Evolutionary conservation across 2,797 vertebrate species (phyloP).

Genomic region (Sardinella longiceps): DNA sequence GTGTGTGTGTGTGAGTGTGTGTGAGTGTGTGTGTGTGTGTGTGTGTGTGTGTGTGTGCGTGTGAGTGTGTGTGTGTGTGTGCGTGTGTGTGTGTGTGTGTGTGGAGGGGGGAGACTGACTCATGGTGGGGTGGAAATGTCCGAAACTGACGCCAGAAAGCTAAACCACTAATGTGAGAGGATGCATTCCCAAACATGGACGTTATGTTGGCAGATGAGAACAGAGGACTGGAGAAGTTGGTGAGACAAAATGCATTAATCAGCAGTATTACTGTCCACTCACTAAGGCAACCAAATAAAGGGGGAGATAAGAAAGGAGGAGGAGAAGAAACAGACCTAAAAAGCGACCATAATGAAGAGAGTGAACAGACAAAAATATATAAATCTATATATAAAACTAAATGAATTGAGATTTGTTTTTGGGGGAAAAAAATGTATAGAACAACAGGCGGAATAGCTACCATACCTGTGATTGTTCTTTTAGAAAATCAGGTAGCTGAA

Average conservation of each 20-base stretch:
- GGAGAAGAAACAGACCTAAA: constrained; percentile 31
- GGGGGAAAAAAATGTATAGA: constrained; percentile 44
- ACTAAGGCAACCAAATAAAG: constrained; percentile 42
- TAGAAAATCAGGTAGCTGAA: constrained; percentile 95
- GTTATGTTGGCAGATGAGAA: constrained; percentile 47
- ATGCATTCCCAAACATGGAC: constrained; percentile 51
- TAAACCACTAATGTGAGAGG: constrained; percentile 50
- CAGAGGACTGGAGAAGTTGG: constrained; percentile 45
- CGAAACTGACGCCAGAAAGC: constrained; percentile 47
- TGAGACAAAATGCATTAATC: constrained; percentile 39
- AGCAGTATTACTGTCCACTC: constrained; percentile 28
- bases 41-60: too few species aligned
- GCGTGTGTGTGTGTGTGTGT: too few species aligned
- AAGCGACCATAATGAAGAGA: not conserved
- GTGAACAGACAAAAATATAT: not conserved
- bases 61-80: too few species aligned
- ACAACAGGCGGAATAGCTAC: constrained; percentile 73
- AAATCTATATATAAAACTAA: not conserved
- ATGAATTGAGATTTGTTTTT: constrained; percentile 41
- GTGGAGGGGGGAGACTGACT: not conserved
- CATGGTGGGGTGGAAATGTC: constrained; percentile 19
- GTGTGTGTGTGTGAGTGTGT: too few species aligned
- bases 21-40: too few species aligned
- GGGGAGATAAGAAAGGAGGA: constrained; percentile 43
- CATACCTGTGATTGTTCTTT: constrained; percentile 91